These are phyloP conservation scores for Carettochelys insculpta DNA, from an alignment of 2,113 vertebrate genomes.

Conservation along the genomic window DNA sequence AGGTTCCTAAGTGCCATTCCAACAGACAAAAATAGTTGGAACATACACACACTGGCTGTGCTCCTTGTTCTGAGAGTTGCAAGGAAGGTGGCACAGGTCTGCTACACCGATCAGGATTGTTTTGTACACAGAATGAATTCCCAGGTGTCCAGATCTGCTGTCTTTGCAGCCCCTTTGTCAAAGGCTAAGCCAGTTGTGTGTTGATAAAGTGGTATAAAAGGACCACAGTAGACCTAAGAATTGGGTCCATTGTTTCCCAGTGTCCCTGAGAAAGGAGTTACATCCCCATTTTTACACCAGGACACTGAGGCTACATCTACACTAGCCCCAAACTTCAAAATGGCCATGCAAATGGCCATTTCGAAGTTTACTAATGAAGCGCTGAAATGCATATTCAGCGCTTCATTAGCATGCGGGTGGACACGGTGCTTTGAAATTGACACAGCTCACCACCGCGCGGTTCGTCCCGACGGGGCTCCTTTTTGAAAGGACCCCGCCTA, in stretches of 20 bases:
- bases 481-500: no score
- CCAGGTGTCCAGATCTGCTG: not conserved
- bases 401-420: no score
- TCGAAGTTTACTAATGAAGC: no score
- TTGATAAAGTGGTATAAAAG: not conserved
- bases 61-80: not conserved
- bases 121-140: not conserved
- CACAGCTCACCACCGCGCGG: no score
- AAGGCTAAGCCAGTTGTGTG: not conserved
- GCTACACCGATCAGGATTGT: not conserved
- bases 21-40: not conserved
- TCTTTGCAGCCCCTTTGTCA: not conserved
- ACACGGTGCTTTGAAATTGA: no score
- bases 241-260: not conserved
- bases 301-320: no score
- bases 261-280: not conserved
- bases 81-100: not conserved
- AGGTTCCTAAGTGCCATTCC: rapidly evolving
- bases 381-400: no score
- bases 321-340: no score
- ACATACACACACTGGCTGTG: not conserved
- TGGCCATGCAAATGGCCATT: no score
- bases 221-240: not conserved
- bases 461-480: no score
- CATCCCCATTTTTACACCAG: not conserved